Evolutionary conservation across 2,888 invertebrate species (phyloP), one percentile per base, ranked within the genome.

Genomic region (Brenthis hecate): DNA sequence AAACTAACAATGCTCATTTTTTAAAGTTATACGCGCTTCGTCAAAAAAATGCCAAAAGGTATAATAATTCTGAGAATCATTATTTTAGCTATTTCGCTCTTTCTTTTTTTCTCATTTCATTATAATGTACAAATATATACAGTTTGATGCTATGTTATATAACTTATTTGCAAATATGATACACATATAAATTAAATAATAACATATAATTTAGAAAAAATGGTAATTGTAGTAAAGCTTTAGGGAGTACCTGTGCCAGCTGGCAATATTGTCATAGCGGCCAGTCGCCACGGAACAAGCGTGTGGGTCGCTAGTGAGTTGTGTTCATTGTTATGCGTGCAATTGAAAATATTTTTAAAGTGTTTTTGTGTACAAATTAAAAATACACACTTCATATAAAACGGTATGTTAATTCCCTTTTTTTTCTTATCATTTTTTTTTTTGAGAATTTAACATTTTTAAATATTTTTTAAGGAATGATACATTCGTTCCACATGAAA

Each of bases 271-370:
- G 56, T 36, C 47, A 5, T 48, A 56, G 62, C 43, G 47, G 65
- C 57, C 65, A 71, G 71, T 71, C 65, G 61, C 16, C 65, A 65
- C 61, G 65, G 65, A 66, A 65, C 63, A 54, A 55, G 54, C 71
- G 71, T 28, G 58, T 58, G 23, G 65, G 51, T n/a, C 55, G 68
- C 28, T 43, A 62, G 71, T 60, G 51, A 13, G 19, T 55, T 55
- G 55, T 66, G 43, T 32, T 32, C 50, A 43, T 43, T 43, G 36
- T 56, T 43, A 13, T 16, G 36, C 16, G 50, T 60, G 28, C 32
- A 50, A 50, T 28, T 32, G 11, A 16, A 6, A 60, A 32, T 28
- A 32, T 28, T 60, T 50, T 13, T 0, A 47, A 23, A 50, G 50
- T 60, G 60, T n/a, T 28, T 50, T 50, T 60, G 60, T 60, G 60